Base-by-base conservation (phyloP, 2,888 invertebrate species). In the Mythimna albipuncta region DNA sequence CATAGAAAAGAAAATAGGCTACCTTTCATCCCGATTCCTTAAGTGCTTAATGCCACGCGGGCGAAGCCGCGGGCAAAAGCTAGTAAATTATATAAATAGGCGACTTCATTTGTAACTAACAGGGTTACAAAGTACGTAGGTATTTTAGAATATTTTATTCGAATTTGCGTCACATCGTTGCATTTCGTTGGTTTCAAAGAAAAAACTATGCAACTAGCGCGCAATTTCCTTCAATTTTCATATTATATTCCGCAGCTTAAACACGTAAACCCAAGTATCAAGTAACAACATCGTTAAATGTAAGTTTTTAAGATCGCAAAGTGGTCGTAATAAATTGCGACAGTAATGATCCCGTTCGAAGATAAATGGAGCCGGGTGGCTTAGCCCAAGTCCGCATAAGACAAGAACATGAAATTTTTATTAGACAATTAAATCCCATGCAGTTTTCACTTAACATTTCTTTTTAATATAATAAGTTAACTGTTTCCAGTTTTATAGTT, bases 251-350 rank as follows among this genome's bases (percentile, higher is more conserved):
- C 16, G 13, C 35, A 58, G 61, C 63, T 66, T 63, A 72, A 69
- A 65, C 61, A 64, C 63, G n/a, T n/a, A 32, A 47, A 47, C 11
- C 7, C 9, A 13, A 52, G 32, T 62, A 68, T 77, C 68, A 72
- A 64, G 11, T 63, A 75, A 69, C 55, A 78, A 64, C 57, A 64
- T 82, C 61, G 71, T 79, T 79, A 82, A 72, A 72, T 64, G 47
- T 72, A 75, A 73, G 64, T 75, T 82, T 81, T 75, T 63, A 79
- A 79, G 69, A 69, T 74, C 67, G 71, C 73, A 72, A 72, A 73
- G 62, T 79, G 71, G 58, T 50, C 64, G 73, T 79, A 63, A 82
- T 79, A 82, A 76, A 82, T 82, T 79, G 69, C 50, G 76, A 82
- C 82, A 76, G 62, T 63, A 76, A 79, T 71, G 79, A 69, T 82